Conservation (phyloP, 2,797 vertebrate genomes). For the Nannoperca obscura region DNA sequence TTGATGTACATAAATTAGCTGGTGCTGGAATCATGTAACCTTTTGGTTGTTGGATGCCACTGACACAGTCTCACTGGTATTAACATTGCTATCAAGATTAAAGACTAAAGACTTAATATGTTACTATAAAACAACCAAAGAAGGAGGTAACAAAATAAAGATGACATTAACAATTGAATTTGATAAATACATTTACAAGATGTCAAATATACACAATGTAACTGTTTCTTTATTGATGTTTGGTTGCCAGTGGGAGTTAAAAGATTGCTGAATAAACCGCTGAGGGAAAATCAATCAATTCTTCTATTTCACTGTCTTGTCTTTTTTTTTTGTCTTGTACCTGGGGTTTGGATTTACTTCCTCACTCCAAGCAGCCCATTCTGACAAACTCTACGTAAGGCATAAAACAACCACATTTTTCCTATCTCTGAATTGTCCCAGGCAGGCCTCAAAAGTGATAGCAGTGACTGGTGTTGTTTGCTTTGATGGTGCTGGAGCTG, state of each 20-base stretch:
- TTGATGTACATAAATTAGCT: slow-evolving; percentile 16
- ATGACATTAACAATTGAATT: slow-evolving; percentile 11
- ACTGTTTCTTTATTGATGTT: slow-evolving; percentile 34
- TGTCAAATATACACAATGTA: slow-evolving; percentile 20
- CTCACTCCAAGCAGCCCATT: not conserved
- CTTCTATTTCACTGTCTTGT: slow-evolving; percentile 23
- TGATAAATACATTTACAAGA: slow-evolving; percentile 21
- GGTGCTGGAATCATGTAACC: slow-evolving; percentile 9
- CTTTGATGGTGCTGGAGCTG: slow-evolving; percentile 32
- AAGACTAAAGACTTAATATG: not conserved
- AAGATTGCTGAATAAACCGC: slow-evolving; percentile 48
- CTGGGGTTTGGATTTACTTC: slow-evolving; percentile 19
- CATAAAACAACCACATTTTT: slow-evolving; percentile 35
- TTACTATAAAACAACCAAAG: not conserved
- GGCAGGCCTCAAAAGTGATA: slow-evolving; percentile 42
- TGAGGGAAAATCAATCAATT: slow-evolving; percentile 44
- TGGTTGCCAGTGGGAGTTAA: slow-evolving; percentile 36
- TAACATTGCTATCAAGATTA: not conserved
- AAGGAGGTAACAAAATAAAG: not conserved
- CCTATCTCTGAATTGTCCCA: slow-evolving; percentile 34
- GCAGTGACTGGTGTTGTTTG: slow-evolving; percentile 32
- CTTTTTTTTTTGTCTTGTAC: not conserved
- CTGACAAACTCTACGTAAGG: slow-evolving; percentile 36
- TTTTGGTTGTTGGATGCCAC: not conserved
- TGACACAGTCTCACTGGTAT: not conserved